A percentile compares a stretch with the other conserved stretches of the same genome.
phyloP scores from a whole-genome alignment of 2,113 vertebrate species.

The Nipponia nippon region DNA sequence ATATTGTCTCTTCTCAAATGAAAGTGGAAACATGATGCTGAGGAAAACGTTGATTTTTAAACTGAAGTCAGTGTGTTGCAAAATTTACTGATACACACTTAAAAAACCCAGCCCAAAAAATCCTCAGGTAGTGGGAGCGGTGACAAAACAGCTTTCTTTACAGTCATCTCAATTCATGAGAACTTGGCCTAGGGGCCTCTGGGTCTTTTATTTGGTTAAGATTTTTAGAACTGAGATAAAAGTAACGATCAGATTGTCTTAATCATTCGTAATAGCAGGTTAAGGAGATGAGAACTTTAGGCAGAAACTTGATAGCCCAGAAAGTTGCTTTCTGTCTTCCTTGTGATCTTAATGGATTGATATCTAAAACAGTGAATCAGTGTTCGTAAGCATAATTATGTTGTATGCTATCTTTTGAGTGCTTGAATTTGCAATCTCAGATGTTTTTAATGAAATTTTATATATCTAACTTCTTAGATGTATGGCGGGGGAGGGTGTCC shows the following conservation, averaged over 20 bases:
- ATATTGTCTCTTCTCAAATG: neutral
- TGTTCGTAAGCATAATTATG: neutral
- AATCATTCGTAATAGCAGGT: slow-evolving; percentile 15
- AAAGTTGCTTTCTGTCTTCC: neutral
- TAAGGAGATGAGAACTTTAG: slow-evolving; percentile 12
- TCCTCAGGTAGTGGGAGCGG: neutral
- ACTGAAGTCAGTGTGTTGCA: neutral
- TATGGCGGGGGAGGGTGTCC: neutral
- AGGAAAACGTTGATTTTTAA: neutral
- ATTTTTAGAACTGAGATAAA: slow-evolving; percentile 19
- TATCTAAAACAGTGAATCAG: neutral
- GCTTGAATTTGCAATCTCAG: neutral
- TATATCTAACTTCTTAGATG: neutral
- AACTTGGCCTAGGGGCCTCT: neutral
- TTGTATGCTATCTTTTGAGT: neutral
- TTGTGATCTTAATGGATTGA: slow-evolving; percentile 1
- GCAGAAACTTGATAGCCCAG: slow-evolving; percentile 12
- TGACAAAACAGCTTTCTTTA: neutral
- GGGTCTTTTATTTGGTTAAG: neutral
- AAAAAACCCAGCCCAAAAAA: neutral
- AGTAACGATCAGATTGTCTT: neutral
- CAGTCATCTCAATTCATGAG: neutral
- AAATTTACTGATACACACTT: neutral
- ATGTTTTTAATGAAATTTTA: neutral
- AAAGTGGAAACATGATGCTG: neutral